Conservation (phyloP, 2,888 invertebrate genomes). For the Trichogramma evanescens region DNA sequence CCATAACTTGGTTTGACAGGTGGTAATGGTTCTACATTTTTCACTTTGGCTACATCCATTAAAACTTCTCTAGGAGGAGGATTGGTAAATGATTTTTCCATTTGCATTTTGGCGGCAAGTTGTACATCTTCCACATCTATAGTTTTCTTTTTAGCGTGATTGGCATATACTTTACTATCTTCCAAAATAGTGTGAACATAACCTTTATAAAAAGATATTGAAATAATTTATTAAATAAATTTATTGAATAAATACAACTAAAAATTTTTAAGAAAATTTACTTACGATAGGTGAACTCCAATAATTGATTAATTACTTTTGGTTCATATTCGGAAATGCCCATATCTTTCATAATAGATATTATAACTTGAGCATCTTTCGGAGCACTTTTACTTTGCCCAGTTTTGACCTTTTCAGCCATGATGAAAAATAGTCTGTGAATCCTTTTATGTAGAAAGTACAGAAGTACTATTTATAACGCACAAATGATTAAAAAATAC, state of each 20-base stretch:
- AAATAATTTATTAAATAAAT: background rate
- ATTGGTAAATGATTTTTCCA: constrained; percentile 83
- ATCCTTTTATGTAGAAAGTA: no score
- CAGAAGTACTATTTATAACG: no score
- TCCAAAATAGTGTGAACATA: constrained; percentile 88
- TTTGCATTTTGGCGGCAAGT: constrained; percentile 80
- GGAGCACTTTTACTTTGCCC: constrained; percentile 62
- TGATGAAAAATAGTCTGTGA: no score
- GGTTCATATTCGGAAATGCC: constrained; percentile 92
- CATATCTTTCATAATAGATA: constrained; percentile 91
- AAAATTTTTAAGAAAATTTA: constrained; percentile 22
- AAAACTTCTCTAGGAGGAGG: constrained; percentile 87
- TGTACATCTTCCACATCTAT: constrained; percentile 90
- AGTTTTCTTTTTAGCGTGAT: constrained; percentile 85
- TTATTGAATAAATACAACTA: background rate
- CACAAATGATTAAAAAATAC: no score
- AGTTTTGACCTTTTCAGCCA: no score
- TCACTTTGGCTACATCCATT: constrained; percentile 79
- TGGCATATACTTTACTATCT: constrained; percentile 84
- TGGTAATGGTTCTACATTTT: constrained; percentile 83
- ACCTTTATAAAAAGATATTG: constrained; percentile 45
- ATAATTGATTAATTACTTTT: constrained; percentile 84
- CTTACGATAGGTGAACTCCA: constrained; percentile 89
- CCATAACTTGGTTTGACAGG: constrained; percentile 90
- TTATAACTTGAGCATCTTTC: constrained; percentile 94